A percentile compares a stretch with the other conserved stretches of the same genome.
phyloP scores from a whole-genome alignment of 1,140 invertebrate genomes.

The Lucilia cuprina region DNA sequence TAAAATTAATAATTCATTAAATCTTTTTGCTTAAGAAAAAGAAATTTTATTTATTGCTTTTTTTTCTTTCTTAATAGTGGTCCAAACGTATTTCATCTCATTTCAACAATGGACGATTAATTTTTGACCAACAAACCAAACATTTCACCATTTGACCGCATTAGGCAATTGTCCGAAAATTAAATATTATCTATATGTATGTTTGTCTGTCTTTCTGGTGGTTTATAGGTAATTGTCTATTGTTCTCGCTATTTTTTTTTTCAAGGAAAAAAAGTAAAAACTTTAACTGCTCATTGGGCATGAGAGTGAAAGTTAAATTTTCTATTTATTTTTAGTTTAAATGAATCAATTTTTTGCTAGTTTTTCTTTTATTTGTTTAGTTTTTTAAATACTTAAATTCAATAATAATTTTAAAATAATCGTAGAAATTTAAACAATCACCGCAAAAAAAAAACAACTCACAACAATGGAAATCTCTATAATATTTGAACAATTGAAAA shows the following conservation, averaged over 20 bases:
- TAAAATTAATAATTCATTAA: neutral
- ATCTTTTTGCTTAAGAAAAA: neutral
- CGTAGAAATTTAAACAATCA: neutral
- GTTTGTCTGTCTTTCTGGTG: neutral
- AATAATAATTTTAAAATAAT: neutral
- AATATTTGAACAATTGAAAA: neutral
- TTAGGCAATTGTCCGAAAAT: neutral
- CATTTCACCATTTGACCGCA: neutral
- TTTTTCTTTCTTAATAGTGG: too few species aligned
- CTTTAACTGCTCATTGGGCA: neutral
- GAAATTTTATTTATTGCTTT: neutral
- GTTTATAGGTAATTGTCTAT: neutral
- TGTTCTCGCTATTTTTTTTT: neutral
- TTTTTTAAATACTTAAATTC: neutral
- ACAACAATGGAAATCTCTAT: neutral
- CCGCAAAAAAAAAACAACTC: neutral
- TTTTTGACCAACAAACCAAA: neutral
- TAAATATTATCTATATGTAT: neutral
- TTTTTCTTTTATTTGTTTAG: neutral
- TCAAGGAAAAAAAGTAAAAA: neutral
- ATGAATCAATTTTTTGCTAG: neutral
- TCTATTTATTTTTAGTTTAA: neutral
- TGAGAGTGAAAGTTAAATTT: neutral
- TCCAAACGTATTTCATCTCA: neutral
- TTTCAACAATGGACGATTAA: neutral